Evolutionary conservation across 2,888 invertebrate species (phyloP).

Genomic region (Syrphus vitripennis): DNA sequence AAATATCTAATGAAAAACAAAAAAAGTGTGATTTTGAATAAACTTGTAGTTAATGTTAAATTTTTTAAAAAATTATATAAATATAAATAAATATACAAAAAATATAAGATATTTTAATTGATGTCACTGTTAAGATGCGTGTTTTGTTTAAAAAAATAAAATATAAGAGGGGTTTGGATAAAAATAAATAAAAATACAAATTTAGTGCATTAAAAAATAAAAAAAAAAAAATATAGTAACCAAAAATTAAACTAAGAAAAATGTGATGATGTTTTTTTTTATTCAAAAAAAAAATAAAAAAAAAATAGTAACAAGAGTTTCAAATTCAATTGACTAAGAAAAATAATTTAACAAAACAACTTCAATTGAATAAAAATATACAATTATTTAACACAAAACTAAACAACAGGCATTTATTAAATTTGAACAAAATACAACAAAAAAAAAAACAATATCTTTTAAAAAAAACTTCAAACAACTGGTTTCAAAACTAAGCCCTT

Average conservation of each 20-base stretch:
- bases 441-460: conserved; percentile 1
- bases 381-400: no score
- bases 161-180: neutral
- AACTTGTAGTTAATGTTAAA: no score
- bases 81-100: no score
- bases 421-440: neutral
- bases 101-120: no score
- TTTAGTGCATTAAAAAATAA: neutral
- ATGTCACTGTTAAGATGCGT: no score
- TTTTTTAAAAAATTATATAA: no score
- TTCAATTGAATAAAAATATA: no score
- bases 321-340: neutral
- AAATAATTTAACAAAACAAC: no score
- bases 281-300: neutral
- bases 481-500: conserved; percentile 45
- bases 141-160: neutral
- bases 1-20: no score
- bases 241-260: neutral
- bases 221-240: neutral
- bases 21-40: no score
- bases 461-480: neutral
- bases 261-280: neutral
- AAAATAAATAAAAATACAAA: neutral
- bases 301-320: neutral
- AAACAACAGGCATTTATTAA: neutral